phyloP scores from a whole-genome alignment of 2,888 invertebrate genomes.

The Ypsolopha sequella region DNA sequence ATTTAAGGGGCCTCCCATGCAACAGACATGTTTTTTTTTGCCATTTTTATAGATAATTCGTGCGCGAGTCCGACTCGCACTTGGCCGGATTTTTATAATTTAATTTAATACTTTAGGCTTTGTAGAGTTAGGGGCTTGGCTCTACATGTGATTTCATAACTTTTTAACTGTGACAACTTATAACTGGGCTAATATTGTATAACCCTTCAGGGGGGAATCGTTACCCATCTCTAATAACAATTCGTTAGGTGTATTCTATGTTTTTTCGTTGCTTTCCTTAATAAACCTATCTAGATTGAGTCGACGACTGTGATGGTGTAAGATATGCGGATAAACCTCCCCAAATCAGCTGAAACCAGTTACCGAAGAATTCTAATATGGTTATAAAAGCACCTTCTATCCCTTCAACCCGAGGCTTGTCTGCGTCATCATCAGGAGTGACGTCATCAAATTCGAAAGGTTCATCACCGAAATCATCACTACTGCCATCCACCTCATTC shows the following conservation, averaged over 20 bases:
- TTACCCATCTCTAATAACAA: neutral
- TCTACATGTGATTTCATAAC: too few species aligned
- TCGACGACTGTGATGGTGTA: conserved; percentile 13
- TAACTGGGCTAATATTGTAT: too few species aligned
- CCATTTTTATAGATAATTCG: too few species aligned
- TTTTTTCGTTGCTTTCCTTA: neutral
- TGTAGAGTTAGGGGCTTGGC: too few species aligned
- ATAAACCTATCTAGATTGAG: neutral
- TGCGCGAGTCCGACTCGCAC: too few species aligned
- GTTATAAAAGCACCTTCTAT: conserved; percentile 32
- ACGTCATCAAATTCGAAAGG: conserved; percentile 14
- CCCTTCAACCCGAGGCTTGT: conserved; percentile 8
- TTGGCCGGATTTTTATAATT: too few species aligned
- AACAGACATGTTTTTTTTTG: too few species aligned
- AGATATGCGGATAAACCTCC: conserved; percentile 39
- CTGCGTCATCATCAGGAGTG: conserved; percentile 17
- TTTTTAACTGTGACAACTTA: too few species aligned
- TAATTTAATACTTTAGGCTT: too few species aligned
- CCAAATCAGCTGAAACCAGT: conserved; percentile 39
- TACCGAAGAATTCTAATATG: conserved; percentile 41
- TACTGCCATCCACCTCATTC: conserved; percentile 7
- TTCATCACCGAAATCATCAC: conserved; percentile 10
- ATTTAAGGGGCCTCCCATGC: too few species aligned
- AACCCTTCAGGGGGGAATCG: too few species aligned
- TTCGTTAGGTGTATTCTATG: neutral